Evolutionary conservation across 2,113 vertebrate species (phyloP), one percentile per base, ranked within the genome.

Genomic region (Eulacestoma nigropectus): DNA sequence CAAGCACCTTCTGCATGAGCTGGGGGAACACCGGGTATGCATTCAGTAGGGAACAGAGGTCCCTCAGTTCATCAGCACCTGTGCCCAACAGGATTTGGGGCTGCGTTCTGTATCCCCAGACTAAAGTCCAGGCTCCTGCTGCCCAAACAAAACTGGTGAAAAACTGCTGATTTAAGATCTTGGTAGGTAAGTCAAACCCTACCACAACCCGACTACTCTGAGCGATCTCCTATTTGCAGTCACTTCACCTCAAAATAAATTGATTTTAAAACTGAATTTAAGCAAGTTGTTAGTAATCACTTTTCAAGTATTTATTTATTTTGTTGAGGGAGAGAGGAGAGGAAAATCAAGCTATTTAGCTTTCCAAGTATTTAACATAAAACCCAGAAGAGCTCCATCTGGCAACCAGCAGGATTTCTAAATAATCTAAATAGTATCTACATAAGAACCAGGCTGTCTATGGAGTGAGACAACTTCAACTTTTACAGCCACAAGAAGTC

Each of bases 371-470:
- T 84, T 94, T 90, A 96, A 95, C 92, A 75, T 94, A 93, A 92
- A 96, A 81, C 76, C 60, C 65, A 65, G 73, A 95, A 92, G 80
- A 94, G 96, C 93, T 92, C 93, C 95, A 96, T 94, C 96, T 95
- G 95, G 95, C 85, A 97, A 95, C 93, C 90, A 95, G 94, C 91
- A 95, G 91, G 95, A 95, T 78, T 95, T 88, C 91, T 92, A 96
- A 96, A 95, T 76, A 90, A 95, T 93, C 95, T 84, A 97, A 96
- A 95, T 86, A 90, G 87, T 81, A 96, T 95, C 95, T 94, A 93
- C 87, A 92, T 87, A 94, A 96, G 89, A 94, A 87, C 89, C 87
- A 95, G 86, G 83, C 91, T 78, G 82, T 96, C 92, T 87, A 52
- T 84, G 81, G 86, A 96, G 91, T 84, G 76, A 73, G 89, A 91